phyloP scores from a whole-genome alignment of 1,140 invertebrate species.

The Atta texana region DNA sequence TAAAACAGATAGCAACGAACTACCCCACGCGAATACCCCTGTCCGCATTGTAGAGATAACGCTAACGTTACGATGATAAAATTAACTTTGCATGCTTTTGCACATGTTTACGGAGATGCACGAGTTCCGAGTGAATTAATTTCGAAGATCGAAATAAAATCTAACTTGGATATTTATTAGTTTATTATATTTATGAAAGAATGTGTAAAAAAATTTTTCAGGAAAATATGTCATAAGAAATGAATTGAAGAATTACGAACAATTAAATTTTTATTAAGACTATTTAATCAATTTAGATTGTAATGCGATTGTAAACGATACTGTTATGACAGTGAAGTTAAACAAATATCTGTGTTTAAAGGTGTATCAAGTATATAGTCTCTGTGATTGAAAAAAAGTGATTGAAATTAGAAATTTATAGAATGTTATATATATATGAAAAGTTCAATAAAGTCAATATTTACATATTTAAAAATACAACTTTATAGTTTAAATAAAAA shows the following conservation, averaged over 20 bases:
- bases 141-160: conserved; percentile 25
- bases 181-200: not conserved
- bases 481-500: no score
- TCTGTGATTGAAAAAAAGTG: no score
- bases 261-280: conserved; percentile 35
- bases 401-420: no score
- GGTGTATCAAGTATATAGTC: no score
- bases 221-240: conserved; percentile 14
- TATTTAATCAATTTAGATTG: conserved; percentile 27
- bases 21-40: conserved; percentile 37
- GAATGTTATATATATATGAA: no score
- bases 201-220: not conserved
- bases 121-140: conserved; percentile 35
- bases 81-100: conserved; percentile 56
- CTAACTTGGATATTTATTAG: not conserved
- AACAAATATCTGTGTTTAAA: not conserved
- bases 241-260: conserved; percentile 6
- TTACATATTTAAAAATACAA: no score
- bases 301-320: not conserved
- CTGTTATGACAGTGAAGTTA: not conserved
- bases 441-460: no score
- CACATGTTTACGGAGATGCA: conserved; percentile 41
- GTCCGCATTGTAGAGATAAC: conserved; percentile 53
- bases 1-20: conserved; percentile 63
- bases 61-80: conserved; percentile 49